Conservation (phyloP, 2,113 vertebrate genomes). For the Erpornis zantholeuca region DNA sequence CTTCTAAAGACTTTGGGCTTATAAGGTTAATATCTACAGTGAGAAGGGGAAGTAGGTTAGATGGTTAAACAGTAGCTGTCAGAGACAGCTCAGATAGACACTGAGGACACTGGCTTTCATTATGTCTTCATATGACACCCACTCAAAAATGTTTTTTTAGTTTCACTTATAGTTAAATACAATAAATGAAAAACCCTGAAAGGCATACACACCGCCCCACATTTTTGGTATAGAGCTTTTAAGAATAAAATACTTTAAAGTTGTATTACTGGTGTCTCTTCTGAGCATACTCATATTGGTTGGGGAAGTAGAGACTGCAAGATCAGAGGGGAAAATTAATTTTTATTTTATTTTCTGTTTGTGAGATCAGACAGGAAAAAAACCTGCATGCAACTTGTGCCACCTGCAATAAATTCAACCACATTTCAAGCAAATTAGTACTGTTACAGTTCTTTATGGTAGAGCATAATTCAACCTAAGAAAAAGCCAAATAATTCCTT, state of each 20-base stretch:
- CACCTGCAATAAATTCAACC: not conserved
- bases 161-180: not conserved
- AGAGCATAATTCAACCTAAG: not conserved
- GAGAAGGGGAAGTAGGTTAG: constrained; percentile 13
- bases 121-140: not conserved
- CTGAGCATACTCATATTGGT: not conserved
- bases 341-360: not conserved
- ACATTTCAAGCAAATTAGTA: constrained; percentile 48
- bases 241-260: not conserved
- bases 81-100: not conserved
- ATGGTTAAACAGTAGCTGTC: constrained; percentile 34
- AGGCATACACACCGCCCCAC: not conserved
- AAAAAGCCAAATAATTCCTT: constrained; percentile 5
- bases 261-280: not conserved
- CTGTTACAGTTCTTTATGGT: not conserved
- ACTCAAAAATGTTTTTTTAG: not conserved
- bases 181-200: not conserved
- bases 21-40: constrained; percentile 54
- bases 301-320: not conserved
- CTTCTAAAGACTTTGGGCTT: constrained; percentile 57
- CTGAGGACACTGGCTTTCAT: not conserved
- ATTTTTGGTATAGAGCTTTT: not conserved
- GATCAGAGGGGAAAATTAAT: not conserved
- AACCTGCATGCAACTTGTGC: not conserved
- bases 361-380: not conserved